A percentile compares a stretch with the other conserved stretches of the same genome.
Conservation (phyloP, 2,797 vertebrate species). For the Champsocephalus esox region DNA sequence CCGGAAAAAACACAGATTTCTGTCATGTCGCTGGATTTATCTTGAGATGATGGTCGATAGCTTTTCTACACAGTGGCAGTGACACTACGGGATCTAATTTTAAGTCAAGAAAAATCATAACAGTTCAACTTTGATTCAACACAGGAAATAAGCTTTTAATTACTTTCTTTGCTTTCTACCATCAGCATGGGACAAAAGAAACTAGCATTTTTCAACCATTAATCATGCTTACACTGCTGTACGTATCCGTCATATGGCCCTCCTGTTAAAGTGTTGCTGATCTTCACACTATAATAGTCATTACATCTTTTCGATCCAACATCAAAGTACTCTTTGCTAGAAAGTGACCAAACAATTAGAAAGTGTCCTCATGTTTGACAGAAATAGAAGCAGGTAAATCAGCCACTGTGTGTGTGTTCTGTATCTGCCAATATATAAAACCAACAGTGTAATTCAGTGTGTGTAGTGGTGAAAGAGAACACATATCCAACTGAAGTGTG, state of each 20-base stretch:
- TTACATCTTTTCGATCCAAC: background rate
- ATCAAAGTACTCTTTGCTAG: background rate
- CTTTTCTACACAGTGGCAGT: background rate
- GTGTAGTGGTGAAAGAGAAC: conserved; percentile 11
- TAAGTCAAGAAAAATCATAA: background rate
- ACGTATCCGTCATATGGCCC: background rate
- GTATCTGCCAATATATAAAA: background rate
- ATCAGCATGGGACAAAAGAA: background rate
- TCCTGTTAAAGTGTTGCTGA: background rate
- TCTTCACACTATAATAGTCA: background rate
- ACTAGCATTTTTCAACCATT: too few relatives aligned
- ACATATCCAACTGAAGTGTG: conserved; percentile 1
- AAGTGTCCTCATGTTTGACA: background rate
- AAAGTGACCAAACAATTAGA: background rate
- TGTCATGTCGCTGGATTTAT: conserved; percentile 24
- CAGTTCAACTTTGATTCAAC: background rate
- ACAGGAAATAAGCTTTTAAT: background rate
- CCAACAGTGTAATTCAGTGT: conserved; percentile 12
- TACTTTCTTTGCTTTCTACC: background rate
- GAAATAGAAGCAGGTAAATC: background rate
- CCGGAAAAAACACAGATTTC: conserved; percentile 21
- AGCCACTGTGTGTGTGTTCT: conserved; percentile 14
- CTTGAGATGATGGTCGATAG: background rate
- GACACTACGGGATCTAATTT: background rate
- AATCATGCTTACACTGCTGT: background rate